Conservation (phyloP, 2,888 invertebrate species). For the Alsophila aescularia region DNA sequence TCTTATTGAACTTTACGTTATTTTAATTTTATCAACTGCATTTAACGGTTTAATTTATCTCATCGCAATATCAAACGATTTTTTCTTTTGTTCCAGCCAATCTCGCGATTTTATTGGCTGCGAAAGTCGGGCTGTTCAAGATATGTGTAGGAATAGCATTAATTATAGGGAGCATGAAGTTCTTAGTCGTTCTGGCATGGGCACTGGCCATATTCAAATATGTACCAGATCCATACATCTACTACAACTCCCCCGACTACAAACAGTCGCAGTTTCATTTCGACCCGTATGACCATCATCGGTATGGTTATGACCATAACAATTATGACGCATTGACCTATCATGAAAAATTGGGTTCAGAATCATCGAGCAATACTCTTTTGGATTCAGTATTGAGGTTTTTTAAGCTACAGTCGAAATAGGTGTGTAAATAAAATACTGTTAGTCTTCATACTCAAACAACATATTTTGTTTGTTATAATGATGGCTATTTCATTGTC, state of each 20-base stretch:
- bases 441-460: no score
- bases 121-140: constrained; percentile 72
- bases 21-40: no score
- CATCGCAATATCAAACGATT: constrained; percentile 1
- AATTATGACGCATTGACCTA: background rate
- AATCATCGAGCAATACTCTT: constrained; percentile 11
- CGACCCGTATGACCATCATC: constrained; percentile 34
- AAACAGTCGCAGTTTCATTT: constrained; percentile 29
- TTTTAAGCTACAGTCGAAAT: constrained; percentile 27
- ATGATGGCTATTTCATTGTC: constrained; percentile 45
- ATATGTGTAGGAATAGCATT: constrained; percentile 65
- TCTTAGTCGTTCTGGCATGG: constrained; percentile 70
- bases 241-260: constrained; percentile 43
- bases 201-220: constrained; percentile 63
- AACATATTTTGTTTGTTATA: background rate
- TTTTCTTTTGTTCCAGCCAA: constrained; percentile 75
- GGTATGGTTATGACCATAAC: constrained; percentile 31
- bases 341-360: constrained; percentile 8
- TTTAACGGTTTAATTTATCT: background rate
- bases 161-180: constrained; percentile 60
- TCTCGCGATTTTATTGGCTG: constrained; percentile 65
- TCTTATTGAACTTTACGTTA: no score
- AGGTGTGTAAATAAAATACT: constrained; percentile 36
- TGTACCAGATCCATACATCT: constrained; percentile 64
- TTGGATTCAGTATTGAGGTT: constrained; percentile 25